These are phyloP conservation scores for Agrochola circellaris DNA, from an alignment of 2,888 invertebrate species.

Conservation along the genomic window DNA sequence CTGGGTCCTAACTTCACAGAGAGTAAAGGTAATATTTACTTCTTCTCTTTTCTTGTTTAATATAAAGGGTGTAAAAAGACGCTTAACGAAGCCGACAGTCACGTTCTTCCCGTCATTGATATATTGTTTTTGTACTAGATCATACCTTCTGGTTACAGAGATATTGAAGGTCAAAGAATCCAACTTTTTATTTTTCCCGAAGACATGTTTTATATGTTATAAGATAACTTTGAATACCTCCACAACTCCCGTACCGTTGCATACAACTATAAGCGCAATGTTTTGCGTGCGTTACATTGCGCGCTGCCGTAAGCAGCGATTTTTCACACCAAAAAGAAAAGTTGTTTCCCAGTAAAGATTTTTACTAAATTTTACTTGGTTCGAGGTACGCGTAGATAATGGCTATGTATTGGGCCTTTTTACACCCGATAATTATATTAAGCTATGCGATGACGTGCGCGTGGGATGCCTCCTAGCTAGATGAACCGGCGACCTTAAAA, in stretches of 20 bases:
- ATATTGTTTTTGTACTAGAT: neutral
- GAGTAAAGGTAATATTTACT: conserved; percentile 64
- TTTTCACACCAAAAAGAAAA: neutral
- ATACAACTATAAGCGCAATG: no score
- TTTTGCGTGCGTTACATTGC: neutral
- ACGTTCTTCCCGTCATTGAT: neutral
- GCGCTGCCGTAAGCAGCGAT: no score
- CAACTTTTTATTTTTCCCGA: neutral
- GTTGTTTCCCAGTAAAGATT: neutral
- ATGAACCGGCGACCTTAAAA: no score
- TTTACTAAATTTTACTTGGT: neutral
- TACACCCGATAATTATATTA: neutral
- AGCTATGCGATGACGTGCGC: neutral
- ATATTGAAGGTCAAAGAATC: no score
- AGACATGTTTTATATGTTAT: no score
- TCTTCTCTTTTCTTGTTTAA: neutral
- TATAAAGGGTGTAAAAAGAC: neutral
- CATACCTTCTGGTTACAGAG: no score
- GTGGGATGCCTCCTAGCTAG: no score
- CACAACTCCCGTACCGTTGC: neutral
- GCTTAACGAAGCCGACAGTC: neutral
- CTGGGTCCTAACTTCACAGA: conserved; percentile 62
- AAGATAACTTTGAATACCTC: no score
- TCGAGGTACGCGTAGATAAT: neutral
- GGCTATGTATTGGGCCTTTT: neutral